A percentile compares a stretch with the other conserved stretches of the same genome.
These are phyloP conservation scores for Apus apus DNA, from an alignment of 2,113 vertebrate genomes.

Conservation along the genomic window DNA sequence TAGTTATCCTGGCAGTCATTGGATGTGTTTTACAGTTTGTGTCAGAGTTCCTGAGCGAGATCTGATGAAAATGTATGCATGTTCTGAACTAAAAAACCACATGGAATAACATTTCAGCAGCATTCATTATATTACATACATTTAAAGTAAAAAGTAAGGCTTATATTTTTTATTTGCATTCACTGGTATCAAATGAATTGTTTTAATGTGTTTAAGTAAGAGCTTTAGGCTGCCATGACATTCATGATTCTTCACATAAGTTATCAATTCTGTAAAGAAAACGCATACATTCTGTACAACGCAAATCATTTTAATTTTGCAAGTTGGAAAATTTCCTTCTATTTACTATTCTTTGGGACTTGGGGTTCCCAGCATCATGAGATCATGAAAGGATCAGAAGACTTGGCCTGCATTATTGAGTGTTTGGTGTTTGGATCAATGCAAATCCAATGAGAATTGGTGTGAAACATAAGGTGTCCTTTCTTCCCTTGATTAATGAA, in stretches of 20 bases:
- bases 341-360: neutral
- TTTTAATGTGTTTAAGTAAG: slow-evolving; percentile 24
- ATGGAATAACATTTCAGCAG: neutral
- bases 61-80: neutral
- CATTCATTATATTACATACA: neutral
- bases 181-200: neutral
- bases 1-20: neutral
- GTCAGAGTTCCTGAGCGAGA: neutral
- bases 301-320: neutral
- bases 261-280: slow-evolving; percentile 23
- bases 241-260: neutral
- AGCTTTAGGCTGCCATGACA: neutral
- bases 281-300: neutral
- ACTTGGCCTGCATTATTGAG: neutral
- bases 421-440: neutral
- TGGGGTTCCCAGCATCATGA: neutral
- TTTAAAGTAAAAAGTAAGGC: neutral
- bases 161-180: neutral
- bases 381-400: neutral
- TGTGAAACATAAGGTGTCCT: neutral
- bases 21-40: neutral
- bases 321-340: neutral
- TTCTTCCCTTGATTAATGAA: neutral
- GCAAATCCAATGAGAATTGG: neutral
- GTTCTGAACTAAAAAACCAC: neutral